phyloP scores from a whole-genome alignment of 2,888 invertebrate genomes.

The Patella caerulea region DNA sequence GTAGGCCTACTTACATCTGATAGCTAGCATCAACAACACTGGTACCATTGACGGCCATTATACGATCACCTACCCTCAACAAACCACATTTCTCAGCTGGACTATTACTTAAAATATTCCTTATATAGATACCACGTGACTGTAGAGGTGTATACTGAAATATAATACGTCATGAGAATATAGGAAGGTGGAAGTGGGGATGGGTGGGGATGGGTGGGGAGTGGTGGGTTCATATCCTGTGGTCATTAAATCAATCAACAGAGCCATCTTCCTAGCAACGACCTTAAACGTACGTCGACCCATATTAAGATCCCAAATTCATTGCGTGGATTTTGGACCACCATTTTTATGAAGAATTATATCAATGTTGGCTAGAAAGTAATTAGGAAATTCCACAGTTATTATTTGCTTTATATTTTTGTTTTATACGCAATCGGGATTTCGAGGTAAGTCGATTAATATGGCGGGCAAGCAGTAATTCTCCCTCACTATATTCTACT shows the following conservation, averaged over 20 bases:
- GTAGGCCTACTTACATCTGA: conserved; percentile 52
- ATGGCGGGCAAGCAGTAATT: too few species aligned
- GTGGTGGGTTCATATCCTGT: neutral
- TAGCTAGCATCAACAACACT: conserved; percentile 63
- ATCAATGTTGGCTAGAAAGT: too few species aligned
- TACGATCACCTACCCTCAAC: conserved; percentile 60
- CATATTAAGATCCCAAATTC: neutral
- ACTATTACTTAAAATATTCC: conserved; percentile 57
- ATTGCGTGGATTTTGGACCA: neutral
- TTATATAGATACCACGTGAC: conserved; percentile 59
- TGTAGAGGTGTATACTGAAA: conserved; percentile 60
- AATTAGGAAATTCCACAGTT: too few species aligned
- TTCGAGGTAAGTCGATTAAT: too few species aligned
- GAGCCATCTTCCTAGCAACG: neutral
- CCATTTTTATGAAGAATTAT: neutral
- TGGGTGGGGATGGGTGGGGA: too few species aligned
- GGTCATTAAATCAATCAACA: neutral
- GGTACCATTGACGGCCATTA: conserved; percentile 60
- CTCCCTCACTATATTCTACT: too few species aligned
- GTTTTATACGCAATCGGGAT: too few species aligned
- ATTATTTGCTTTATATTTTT: too few species aligned
- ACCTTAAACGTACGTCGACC: neutral
- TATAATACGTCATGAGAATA: neutral
- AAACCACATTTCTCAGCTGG: conserved; percentile 56
- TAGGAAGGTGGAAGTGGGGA: too few species aligned